Evolutionary conservation across 2,113 vertebrate species (phyloP).

Genomic region (Phalacrocorax carbo): DNA sequence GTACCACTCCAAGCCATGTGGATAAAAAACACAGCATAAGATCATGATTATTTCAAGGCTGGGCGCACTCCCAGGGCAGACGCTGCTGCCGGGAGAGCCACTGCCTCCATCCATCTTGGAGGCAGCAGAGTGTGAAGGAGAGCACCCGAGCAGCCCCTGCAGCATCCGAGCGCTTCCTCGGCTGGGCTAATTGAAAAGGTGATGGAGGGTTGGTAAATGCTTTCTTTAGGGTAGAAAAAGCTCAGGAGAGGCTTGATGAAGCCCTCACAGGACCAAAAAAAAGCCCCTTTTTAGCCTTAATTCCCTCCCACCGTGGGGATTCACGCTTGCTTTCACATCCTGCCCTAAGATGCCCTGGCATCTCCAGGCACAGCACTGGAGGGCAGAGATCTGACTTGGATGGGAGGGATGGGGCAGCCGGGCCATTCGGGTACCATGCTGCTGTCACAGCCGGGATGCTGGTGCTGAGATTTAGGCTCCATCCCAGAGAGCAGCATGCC

Average conservation of each 20-base stretch:
- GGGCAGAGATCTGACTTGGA: not conserved
- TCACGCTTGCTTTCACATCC: not conserved
- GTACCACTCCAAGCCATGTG: not conserved
- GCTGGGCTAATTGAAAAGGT: not conserved
- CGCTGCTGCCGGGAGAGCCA: accelerated
- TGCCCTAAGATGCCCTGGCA: not conserved
- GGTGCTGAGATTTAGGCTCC: not conserved
- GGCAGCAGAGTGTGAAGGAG: not conserved
- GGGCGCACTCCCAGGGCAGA: accelerated
- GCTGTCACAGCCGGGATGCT: not conserved
- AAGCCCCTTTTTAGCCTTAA: not conserved
- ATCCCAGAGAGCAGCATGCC: accelerated
- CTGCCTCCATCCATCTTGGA: not conserved
- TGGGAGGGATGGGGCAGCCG: not conserved
- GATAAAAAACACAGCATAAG: not conserved
- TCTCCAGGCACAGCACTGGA: not conserved
- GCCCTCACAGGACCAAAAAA: not conserved
- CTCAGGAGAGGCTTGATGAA: not conserved
- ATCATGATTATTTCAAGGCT: not conserved
- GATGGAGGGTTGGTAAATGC: not conserved
- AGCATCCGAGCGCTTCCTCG: accelerated
- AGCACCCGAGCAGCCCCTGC: accelerated
- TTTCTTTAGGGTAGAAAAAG: not conserved
- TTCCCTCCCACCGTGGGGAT: not conserved
- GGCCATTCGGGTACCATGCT: accelerated